Evolutionary conservation across 1,140 invertebrate species (phyloP).

Genomic region (Diprion similis): DNA sequence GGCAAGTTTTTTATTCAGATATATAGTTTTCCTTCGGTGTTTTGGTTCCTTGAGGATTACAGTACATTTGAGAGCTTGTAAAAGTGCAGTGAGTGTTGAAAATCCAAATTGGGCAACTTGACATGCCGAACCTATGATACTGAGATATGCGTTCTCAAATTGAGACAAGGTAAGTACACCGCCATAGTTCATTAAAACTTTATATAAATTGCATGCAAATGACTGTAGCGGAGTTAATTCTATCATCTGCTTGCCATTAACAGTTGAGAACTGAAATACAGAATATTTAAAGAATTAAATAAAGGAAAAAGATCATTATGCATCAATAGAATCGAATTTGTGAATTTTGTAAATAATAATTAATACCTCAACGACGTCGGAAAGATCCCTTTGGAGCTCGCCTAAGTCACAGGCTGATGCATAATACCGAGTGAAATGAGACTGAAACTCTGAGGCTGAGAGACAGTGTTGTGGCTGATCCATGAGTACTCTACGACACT

Average conservation of each 20-base stretch:
- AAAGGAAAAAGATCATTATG: slow-evolving; percentile 10
- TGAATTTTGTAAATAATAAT: slow-evolving; percentile 16
- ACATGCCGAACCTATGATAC: slow-evolving; percentile 63
- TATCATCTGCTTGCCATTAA: slow-evolving; percentile 55
- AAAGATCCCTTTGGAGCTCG: slow-evolving; percentile 60
- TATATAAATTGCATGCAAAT: slow-evolving; percentile 67
- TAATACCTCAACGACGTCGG: slow-evolving; percentile 60
- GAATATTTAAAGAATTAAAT: slow-evolving; percentile 28
- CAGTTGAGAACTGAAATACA: slow-evolving; percentile 42
- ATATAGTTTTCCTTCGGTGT: slow-evolving; percentile 52
- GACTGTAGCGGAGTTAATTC: slow-evolving; percentile 65
- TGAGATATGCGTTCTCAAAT: slow-evolving; percentile 65
- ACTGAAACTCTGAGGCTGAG: slow-evolving; percentile 59
- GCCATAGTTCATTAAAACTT: slow-evolving; percentile 62
- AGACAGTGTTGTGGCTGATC: slow-evolving; percentile 61
- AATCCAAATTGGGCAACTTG: slow-evolving; percentile 66
- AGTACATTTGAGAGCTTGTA: slow-evolving; percentile 67
- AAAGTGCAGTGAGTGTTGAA: slow-evolving; percentile 58
- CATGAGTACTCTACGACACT: slow-evolving; percentile 66
- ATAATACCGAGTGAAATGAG: slow-evolving; percentile 60
- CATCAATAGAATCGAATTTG: slow-evolving; percentile 10
- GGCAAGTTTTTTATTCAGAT: slow-evolving; percentile 57
- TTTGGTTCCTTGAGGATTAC: slow-evolving; percentile 58
- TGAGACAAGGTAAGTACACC: slow-evolving; percentile 63
- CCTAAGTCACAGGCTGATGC: slow-evolving; percentile 58